Percentiles rank a stretch among this genome's conserved stretches.
Conservation (phyloP, 2,888 invertebrate species). For the Campaea margaritaria region DNA sequence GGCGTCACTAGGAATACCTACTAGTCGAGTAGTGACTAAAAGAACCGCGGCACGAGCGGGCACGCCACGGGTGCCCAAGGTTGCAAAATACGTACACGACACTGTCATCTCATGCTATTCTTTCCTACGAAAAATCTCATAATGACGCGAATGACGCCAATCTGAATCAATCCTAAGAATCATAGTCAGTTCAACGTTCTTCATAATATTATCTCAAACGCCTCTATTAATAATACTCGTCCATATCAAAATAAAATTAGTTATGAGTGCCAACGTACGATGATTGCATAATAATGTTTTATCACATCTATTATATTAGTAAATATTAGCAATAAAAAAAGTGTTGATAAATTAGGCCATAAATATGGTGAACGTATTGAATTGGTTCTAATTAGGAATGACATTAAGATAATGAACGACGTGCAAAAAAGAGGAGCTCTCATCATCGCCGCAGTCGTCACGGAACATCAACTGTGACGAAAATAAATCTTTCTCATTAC, state of each 20-base stretch:
- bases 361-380: slow-evolving; percentile 33
- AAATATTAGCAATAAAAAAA: slow-evolving; percentile 15
- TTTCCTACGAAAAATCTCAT: slow-evolving; percentile 57
- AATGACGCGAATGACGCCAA: slow-evolving; percentile 34
- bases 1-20: slow-evolving; percentile 65
- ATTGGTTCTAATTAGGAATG: slow-evolving; percentile 57
- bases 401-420: slow-evolving; percentile 63
- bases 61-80: slow-evolving; percentile 58
- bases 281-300: slow-evolving; percentile 21
- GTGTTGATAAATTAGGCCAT: slow-evolving; percentile 23
- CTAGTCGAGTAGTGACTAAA: slow-evolving; percentile 54
- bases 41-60: slow-evolving; percentile 20
- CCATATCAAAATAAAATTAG: slow-evolving; percentile 31
- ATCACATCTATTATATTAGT: not conserved
- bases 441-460: slow-evolving; percentile 55
- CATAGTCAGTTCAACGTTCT: slow-evolving; percentile 36
- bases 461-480: slow-evolving; percentile 56
- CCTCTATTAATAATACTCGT: slow-evolving; percentile 9
- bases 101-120: slow-evolving; percentile 49
- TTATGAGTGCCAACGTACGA: slow-evolving; percentile 8
- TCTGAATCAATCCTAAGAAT: slow-evolving; percentile 43
- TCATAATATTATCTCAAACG: slow-evolving; percentile 21
- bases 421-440: slow-evolving; percentile 51
- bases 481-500: slow-evolving; percentile 56
- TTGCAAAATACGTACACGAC: slow-evolving; percentile 50